Conservation (phyloP, 1,140 invertebrate species). For the Euglossa dilemma region DNA sequence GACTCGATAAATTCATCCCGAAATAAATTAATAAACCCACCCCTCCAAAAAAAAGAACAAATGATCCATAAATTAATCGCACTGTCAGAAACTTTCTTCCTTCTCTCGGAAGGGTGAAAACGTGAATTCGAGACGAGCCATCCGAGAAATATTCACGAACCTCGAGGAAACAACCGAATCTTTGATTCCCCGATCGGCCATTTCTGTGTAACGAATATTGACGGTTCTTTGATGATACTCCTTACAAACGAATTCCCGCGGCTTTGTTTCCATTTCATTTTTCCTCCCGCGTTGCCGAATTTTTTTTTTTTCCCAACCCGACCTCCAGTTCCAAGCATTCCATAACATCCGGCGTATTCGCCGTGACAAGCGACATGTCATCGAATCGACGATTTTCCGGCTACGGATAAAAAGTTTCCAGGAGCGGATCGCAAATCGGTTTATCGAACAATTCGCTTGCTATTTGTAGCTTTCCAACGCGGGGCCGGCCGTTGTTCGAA, state of each 20-base stretch:
- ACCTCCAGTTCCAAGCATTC: neutral
- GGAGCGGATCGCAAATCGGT: conserved; percentile 12
- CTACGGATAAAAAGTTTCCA: conserved; percentile 7
- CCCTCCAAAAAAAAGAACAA: no score
- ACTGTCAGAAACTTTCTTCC: no score
- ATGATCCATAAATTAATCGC: no score
- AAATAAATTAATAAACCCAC: no score
- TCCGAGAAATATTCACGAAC: no score
- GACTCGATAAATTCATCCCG: no score
- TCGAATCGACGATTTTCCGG: conserved; percentile 12
- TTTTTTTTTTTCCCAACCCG: no score
- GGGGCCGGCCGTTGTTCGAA: neutral
- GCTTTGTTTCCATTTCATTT: conserved; percentile 12
- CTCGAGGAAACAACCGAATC: no score
- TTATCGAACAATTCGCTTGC: conserved; percentile 12
- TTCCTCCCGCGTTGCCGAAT: neutral
- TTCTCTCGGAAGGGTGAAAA: no score
- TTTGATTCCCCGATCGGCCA: neutral
- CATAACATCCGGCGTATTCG: conserved; percentile 2
- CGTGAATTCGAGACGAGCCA: no score
- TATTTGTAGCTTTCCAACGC: neutral
- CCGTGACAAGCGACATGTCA: conserved; percentile 6
- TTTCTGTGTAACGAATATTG: neutral
- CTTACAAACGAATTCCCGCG: conserved; percentile 9
- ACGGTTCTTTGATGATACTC: neutral